Base-by-base conservation (phyloP, 2,797 vertebrate species). In the Poecilia velifera region DNA sequence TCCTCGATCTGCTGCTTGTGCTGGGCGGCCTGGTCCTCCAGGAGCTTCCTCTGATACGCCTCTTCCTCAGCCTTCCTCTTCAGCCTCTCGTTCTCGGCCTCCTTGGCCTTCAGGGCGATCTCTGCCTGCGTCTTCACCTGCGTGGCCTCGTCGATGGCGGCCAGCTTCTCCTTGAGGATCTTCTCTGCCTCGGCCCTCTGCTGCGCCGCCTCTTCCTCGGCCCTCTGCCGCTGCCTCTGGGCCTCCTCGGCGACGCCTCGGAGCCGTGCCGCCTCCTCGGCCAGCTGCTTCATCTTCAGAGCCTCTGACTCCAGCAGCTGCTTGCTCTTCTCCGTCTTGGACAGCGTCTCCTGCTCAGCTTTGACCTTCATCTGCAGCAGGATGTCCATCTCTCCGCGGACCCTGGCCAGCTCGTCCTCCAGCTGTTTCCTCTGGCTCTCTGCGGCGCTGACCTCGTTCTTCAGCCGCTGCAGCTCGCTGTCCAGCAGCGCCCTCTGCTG, bases 1-100 rank as follows among this genome's bases (percentile, higher is more conserved):
- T 99, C 97, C 80, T 98, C 95, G 0, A 99, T 99, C 85, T 98
- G 97, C 16, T 96, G 96, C 89, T 98, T 98, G 90, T 99, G 98
- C 86, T 97, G 98, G 2, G 97, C 88, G 0, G 98, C 98, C 90
- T 98, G 97, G 84, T 99, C 98, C 94, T 99, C 98, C 87, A 99
- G 94, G 66, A 95, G 88, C 90, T 97, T 96, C 59, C 98, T 97
- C 91, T 99, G 98, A 92, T 98, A 98, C 0, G 97, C 97, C 77
- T 99, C 98, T 0, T 99, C 98, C 81, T 99, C 98, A 0, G 98
- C 97, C 92, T 97, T 91, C 62, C 98, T 95, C 87, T 97, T 96
- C 14, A 99, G 96, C 2, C 97, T 94, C 79, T 99, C 98, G 0
- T 99, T 99, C 91, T 99, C 98, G 0, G 98, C 97, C 82, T 99